These are phyloP conservation scores for Tarsius wallacei DNA, from an alignment of 2,797 vertebrate species.

Conservation along the genomic window DNA sequence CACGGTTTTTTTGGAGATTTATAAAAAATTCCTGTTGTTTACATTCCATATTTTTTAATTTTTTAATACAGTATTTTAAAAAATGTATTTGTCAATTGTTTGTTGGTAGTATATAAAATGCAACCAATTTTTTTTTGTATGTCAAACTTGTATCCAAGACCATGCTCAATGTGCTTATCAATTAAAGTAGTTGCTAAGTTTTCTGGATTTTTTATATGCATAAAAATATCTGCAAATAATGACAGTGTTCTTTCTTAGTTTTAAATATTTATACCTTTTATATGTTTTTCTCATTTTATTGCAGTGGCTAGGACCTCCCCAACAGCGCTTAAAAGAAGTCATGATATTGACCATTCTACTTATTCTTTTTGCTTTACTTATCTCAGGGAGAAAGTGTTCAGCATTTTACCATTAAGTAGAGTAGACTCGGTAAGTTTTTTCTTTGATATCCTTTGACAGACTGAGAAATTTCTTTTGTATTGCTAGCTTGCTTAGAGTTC, in stretches of 20 bases:
- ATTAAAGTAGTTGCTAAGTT: neutral
- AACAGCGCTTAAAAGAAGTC: neutral
- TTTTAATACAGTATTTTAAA: too few relatives aligned
- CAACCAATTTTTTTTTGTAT: neutral
- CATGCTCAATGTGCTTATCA: neutral
- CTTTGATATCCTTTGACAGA: neutral
- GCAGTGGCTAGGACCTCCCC: neutral
- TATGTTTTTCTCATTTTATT: neutral
- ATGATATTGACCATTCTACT: neutral
- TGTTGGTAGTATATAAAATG: too few relatives aligned
- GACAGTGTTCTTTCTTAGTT: neutral
- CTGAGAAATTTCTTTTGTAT: conserved; percentile 22
- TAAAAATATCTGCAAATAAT: neutral
- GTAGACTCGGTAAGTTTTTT: neutral
- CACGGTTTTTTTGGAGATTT: neutral
- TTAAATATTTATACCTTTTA: neutral
- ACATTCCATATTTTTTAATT: neutral
- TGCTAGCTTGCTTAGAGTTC: neutral
- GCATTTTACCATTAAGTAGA: neutral
- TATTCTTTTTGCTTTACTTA: neutral
- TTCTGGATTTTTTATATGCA: neutral
- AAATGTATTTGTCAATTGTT: too few relatives aligned
- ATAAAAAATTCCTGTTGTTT: neutral
- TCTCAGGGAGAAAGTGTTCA: neutral
- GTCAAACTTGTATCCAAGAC: neutral